phyloP scores from a whole-genome alignment of 2,113 vertebrate species.

The Acanthisitta chloris region DNA sequence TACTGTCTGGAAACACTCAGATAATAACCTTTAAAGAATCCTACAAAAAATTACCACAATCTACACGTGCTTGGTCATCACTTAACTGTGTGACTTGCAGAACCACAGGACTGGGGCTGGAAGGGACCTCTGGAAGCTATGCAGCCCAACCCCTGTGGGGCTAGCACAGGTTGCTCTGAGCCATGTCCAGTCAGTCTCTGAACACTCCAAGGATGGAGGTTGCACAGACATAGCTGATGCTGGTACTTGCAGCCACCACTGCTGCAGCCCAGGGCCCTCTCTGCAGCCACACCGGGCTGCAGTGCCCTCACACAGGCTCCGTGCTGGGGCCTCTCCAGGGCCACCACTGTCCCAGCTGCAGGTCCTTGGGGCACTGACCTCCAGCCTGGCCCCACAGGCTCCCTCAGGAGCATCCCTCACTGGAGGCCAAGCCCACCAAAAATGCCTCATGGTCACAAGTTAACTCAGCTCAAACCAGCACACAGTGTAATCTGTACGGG shows the following conservation, averaged over 20 bases:
- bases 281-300: background rate
- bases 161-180: background rate
- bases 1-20: background rate
- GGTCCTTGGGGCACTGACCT: too few species aligned
- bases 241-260: background rate
- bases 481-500: too few species aligned
- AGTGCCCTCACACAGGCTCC: too few species aligned
- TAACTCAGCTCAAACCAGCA: too few species aligned
- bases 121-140: background rate
- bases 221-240: background rate
- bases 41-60: background rate
- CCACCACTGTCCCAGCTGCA: too few species aligned
- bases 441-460: too few species aligned
- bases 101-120: background rate
- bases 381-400: too few species aligned
- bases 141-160: too few species aligned
- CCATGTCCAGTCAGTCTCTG: accelerated
- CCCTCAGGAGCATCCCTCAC: too few species aligned
- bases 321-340: too few species aligned
- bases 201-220: background rate
- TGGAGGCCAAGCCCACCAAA: too few species aligned
- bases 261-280: background rate
- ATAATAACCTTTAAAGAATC: background rate
- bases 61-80: background rate
- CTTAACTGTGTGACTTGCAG: too few species aligned